phyloP scores from a whole-genome alignment of 2,113 vertebrate species.

The Serinus canaria region DNA sequence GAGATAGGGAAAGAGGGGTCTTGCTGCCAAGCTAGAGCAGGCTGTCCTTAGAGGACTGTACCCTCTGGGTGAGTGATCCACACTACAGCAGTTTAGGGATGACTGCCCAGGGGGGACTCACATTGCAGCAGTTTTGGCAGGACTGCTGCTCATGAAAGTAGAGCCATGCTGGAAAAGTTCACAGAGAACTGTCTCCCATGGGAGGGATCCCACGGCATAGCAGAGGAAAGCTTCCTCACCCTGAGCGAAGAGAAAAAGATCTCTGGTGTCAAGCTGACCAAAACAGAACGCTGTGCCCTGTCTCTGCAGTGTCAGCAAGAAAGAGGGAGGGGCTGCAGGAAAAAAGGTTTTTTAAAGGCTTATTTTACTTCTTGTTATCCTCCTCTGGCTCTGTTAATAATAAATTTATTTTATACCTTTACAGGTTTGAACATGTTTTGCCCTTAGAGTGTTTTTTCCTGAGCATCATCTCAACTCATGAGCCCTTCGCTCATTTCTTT shows the following conservation, averaged over 20 bases:
- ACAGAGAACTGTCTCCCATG: neutral
- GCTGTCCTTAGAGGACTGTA: neutral
- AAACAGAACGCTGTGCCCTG: neutral
- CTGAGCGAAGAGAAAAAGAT: neutral
- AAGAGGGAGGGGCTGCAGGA: neutral
- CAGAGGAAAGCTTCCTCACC: neutral
- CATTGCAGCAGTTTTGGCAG: neutral
- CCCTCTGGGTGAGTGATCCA: rapidly evolving
- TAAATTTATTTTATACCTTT: neutral
- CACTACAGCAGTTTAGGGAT: rapidly evolving
- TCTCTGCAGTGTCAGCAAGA: too few relatives aligned
- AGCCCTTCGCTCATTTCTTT: neutral
- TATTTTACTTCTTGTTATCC: neutral
- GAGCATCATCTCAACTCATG: neutral
- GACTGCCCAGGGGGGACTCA: too few relatives aligned
- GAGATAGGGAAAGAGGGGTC: too few relatives aligned
- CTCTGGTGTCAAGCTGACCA: neutral
- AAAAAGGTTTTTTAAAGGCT: neutral
- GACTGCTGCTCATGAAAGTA: neutral
- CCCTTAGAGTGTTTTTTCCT: neutral
- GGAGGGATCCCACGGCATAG: neutral
- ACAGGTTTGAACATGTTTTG: neutral
- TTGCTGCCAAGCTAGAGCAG: neutral
- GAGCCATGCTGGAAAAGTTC: neutral
- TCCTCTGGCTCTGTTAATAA: neutral